phyloP scores from a whole-genome alignment of 2,888 invertebrate species.

The Chalcis sispes region DNA sequence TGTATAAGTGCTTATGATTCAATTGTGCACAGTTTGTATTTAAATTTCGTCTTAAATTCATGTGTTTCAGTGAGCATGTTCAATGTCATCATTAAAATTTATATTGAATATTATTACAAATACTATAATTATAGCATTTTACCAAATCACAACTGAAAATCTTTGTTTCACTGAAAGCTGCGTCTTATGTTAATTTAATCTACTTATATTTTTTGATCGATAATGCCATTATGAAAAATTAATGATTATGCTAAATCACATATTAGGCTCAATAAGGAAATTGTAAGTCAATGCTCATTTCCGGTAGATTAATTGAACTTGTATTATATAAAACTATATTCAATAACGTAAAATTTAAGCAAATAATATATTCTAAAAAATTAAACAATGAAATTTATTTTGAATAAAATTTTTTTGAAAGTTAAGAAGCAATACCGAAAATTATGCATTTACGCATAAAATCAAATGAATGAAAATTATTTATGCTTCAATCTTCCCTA shows the following conservation, averaged over 20 bases:
- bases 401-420: slow-evolving; percentile 30
- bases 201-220: slow-evolving; percentile 55
- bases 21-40: slow-evolving; percentile 34
- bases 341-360: slow-evolving; percentile 4
- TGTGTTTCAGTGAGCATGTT: slow-evolving; percentile 10
- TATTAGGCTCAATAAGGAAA: slow-evolving; percentile 55
- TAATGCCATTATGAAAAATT: slow-evolving; percentile 58
- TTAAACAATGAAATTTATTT: slow-evolving; percentile 11
- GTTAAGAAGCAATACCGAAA: slow-evolving; percentile 50
- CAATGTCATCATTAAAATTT: slow-evolving; percentile 22
- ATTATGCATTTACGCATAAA: slow-evolving; percentile 51
- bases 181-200: slow-evolving; percentile 14
- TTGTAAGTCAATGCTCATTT: slow-evolving; percentile 42
- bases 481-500: slow-evolving; percentile 52
- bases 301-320: slow-evolving; percentile 41
- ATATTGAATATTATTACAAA: slow-evolving; percentile 28
- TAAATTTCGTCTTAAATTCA: slow-evolving; percentile 26
- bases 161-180: slow-evolving; percentile 31
- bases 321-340: slow-evolving; percentile 27
- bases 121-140: slow-evolving; percentile 13
- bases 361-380: slow-evolving; percentile 2
- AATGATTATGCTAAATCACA: slow-evolving; percentile 65
- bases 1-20: slow-evolving; percentile 22
- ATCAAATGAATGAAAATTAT: slow-evolving; percentile 40
- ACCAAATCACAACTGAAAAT: slow-evolving; percentile 8